Conservation (phyloP, 2,113 vertebrate genomes). For the Natator depressus region DNA sequence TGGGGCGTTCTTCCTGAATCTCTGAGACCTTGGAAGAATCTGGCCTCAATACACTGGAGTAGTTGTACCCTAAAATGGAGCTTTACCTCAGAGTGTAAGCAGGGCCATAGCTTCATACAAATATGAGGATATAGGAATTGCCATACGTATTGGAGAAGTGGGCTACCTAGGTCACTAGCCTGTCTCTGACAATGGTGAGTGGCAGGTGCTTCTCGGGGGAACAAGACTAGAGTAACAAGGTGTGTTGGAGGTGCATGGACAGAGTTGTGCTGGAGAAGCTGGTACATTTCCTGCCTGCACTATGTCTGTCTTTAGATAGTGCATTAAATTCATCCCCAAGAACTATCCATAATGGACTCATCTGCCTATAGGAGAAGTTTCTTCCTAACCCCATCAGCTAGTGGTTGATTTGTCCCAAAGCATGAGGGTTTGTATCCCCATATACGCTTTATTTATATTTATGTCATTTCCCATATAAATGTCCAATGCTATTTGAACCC, state of each 20-base stretch:
- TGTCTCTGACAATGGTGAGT: background rate
- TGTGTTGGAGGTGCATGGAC: background rate
- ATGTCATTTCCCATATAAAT: background rate
- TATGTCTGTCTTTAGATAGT: conserved; percentile 23
- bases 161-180: background rate
- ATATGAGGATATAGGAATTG: background rate
- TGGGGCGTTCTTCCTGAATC: background rate
- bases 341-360: background rate
- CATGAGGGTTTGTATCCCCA: background rate
- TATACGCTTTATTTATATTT: background rate
- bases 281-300: conserved; percentile 15
- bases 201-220: background rate
- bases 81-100: background rate
- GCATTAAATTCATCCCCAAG: background rate
- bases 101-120: background rate
- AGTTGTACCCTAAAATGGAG: background rate
- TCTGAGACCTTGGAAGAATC: background rate
- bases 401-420: background rate
- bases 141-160: background rate
- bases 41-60: background rate
- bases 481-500: background rate
- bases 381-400: background rate
- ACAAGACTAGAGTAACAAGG: background rate
- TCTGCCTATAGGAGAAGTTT: background rate
- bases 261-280: background rate